phyloP scores from a whole-genome alignment of 1,140 invertebrate genomes.

The Pseudomyrmex cubaensis region DNA sequence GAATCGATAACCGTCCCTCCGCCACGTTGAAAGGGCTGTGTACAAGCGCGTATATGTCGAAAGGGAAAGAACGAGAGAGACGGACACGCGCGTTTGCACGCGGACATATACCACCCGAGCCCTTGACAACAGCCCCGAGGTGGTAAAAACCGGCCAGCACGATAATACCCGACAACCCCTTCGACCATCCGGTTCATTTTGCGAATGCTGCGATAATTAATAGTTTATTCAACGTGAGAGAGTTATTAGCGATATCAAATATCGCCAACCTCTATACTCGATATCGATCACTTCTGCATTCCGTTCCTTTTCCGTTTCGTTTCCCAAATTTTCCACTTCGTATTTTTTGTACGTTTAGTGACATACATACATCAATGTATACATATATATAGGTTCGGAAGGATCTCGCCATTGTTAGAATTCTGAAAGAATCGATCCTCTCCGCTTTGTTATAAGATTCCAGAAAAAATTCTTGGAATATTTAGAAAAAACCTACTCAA shows the following conservation, averaged over 20 bases:
- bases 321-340: not conserved
- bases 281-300: slow-evolving; percentile 42
- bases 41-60: slow-evolving; percentile 55
- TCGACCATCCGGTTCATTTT: slow-evolving; percentile 46
- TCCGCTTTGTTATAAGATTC: not conserved
- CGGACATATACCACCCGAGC: slow-evolving; percentile 16
- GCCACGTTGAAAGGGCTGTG: slow-evolving; percentile 75
- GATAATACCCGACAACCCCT: slow-evolving; percentile 52
- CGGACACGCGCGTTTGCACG: not conserved
- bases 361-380: no score
- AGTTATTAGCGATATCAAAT: slow-evolving; percentile 33
- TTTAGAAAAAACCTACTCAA: not conserved
- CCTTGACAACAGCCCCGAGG: slow-evolving; percentile 61
- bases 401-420: slow-evolving; percentile 26
- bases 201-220: slow-evolving; percentile 36
- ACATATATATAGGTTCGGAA: not conserved
- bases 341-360: not conserved
- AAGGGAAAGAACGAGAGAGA: slow-evolving; percentile 41
- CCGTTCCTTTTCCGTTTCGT: no score
- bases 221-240: not conserved
- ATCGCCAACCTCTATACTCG: not conserved
- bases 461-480: not conserved
- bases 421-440: slow-evolving; percentile 7
- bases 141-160: slow-evolving; percentile 59
- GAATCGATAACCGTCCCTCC: slow-evolving; percentile 82